phyloP scores from a whole-genome alignment of 2,888 invertebrate genomes.

The Hyposoter didymator region DNA sequence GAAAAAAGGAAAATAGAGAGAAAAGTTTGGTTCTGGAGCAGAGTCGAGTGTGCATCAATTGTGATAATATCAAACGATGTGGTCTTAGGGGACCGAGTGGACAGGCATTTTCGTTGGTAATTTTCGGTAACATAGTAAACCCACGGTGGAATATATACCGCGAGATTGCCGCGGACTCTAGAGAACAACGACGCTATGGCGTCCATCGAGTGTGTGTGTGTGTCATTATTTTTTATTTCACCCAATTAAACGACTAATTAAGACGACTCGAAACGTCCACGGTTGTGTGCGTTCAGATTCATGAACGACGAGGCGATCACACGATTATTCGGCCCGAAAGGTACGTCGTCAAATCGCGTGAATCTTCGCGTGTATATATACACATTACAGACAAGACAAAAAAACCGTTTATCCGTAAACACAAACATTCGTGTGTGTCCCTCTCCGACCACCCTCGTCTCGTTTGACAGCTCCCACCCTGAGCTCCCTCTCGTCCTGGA shows the following conservation, averaged over 20 bases:
- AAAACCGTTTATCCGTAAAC: conserved; percentile 58
- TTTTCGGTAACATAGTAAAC: conserved; percentile 43
- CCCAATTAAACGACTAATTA: conserved; percentile 76
- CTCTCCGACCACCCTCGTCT: conserved; percentile 60
- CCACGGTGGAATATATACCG: conserved; percentile 38
- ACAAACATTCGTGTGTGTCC: conserved; percentile 62
- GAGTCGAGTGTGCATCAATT: neutral
- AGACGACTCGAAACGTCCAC: conserved; percentile 45
- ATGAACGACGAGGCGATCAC: conserved; percentile 40
- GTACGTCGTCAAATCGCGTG: conserved; percentile 47
- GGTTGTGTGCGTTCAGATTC: conserved; percentile 35
- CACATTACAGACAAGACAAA: conserved; percentile 15
- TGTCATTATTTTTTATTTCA: conserved; percentile 71
- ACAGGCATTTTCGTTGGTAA: conserved; percentile 36
- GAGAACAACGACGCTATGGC: conserved; percentile 82
- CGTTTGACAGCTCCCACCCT: conserved; percentile 74
- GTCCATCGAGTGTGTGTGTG: conserved; percentile 77
- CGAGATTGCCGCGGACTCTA: conserved; percentile 67
- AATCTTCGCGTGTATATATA: conserved; percentile 33
- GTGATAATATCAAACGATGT: conserved; percentile 12
- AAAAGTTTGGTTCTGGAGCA: neutral
- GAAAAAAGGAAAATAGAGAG: conserved; percentile 9
- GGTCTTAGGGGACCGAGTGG: conserved; percentile 26
- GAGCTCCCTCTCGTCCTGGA: neutral
- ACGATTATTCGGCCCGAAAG: conserved; percentile 45